Evolutionary conservation across 2,113 vertebrate genomes (phyloP), one percentile per base, ranked within the genome.

Genomic region (Vulpes lagopus): DNA sequence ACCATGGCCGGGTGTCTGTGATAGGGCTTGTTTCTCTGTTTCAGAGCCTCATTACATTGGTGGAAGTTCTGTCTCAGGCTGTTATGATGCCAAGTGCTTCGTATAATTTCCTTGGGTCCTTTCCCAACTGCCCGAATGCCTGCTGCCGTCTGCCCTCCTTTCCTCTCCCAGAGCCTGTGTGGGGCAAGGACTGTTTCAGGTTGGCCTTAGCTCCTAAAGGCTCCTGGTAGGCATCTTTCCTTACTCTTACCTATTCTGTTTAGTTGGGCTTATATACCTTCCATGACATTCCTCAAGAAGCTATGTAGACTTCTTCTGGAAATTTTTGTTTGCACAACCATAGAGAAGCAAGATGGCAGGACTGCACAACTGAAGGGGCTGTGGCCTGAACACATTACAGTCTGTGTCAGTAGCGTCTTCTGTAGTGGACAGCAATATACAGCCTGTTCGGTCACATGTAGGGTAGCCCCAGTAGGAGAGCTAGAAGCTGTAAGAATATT

Each of bases 1-100:
- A 79, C 76, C 81, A n/a, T 27, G 35, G 49, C 35, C 55, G 0
- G 11, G 5, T 22, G 0, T 62, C 27, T 51, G 23, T 49, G 15
- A 11, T n/a, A 5, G 15, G 59, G 43, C 53, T 87, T 12, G 20
- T 95, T 82, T 64, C 51, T 53, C 23, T 12, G 11, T 88, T 91
- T 49, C 30, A 49, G 65, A 35, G 30, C 20, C 19, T 4, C 0
- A 0, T 22, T 25, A 4, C 7, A 3, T 20, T 5, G 30, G 27
- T 32, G 51, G 43, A 92, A 49, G 25, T 32, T 91, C 35, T 92
- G 53, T 35, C 11, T 91, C 23, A 2, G 19, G 32, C 65, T 60
- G 6, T 51, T 89, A 62, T 57, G 76, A 67, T 89, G 64, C 43
- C 65, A 82, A 51, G 38, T 57, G 17, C 35, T 76, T 93, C 25